Conservation (phyloP, 1,140 invertebrate genomes). For the Meloidogyne chitwoodi region DNA sequence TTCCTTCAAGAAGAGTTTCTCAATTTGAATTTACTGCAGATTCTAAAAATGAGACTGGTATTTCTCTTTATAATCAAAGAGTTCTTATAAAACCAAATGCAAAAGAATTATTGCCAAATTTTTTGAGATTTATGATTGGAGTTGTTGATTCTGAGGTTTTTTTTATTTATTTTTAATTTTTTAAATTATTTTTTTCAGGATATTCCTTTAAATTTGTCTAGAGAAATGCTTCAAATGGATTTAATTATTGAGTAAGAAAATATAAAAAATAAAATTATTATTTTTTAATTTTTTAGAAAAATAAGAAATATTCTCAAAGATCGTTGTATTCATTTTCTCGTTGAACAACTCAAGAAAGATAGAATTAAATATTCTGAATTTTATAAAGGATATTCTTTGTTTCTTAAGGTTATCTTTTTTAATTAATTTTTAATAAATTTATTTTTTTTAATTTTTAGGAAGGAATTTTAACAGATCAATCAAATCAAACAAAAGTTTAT, state of each 20-base stretch:
- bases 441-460: neutral
- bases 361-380: slow-evolving; percentile 77
- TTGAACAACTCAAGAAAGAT: slow-evolving; percentile 79
- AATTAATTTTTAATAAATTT: neutral
- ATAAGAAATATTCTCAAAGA: slow-evolving; percentile 78
- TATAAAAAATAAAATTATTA: neutral
- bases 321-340: slow-evolving; percentile 77
- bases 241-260: slow-evolving; percentile 74
- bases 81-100: slow-evolving; percentile 52
- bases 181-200: slow-evolving; percentile 64
- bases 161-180: neutral
- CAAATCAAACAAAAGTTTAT: slow-evolving; percentile 20
- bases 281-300: slow-evolving; percentile 66
- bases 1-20: slow-evolving; percentile 63
- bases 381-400: slow-evolving; percentile 84
- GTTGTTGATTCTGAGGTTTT: slow-evolving; percentile 83
- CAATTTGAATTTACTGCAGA: slow-evolving; percentile 84
- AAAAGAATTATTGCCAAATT: slow-evolving; percentile 44
- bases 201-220: slow-evolving; percentile 90
- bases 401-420: slow-evolving; percentile 67
- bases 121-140: slow-evolving; percentile 65
- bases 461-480: slow-evolving; percentile 17
- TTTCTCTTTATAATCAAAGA: slow-evolving; percentile 74
- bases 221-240: slow-evolving; percentile 90
- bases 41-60: slow-evolving; percentile 68